Evolutionary conservation across 92 coral and sea anemone species (phyloP).

Genomic region (Porites rus): DNA sequence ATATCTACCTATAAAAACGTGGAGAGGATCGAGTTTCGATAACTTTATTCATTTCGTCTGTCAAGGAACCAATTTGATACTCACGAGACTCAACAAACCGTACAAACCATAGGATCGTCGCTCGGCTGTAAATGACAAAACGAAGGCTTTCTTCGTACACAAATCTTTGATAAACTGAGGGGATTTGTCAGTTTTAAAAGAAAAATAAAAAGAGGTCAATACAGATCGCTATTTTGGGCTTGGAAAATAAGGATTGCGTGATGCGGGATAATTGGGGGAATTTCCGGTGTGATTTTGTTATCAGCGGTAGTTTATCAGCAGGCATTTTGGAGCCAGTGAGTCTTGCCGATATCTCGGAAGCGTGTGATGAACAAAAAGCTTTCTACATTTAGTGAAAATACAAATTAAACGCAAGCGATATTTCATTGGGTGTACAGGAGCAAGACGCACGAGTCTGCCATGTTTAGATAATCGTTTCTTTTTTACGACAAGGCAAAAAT

Average conservation of each 20-base stretch:
- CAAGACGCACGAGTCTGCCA: not conserved
- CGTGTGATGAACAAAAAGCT: slow-evolving; percentile 32
- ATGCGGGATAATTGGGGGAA: slow-evolving; percentile 32
- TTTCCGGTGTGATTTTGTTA: slow-evolving; percentile 64
- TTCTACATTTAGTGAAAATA: slow-evolving; percentile 19
- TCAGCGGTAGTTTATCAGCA: slow-evolving; percentile 64
- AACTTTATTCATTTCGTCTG: slow-evolving; percentile 5
- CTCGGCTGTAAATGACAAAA: not conserved
- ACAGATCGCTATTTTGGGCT: not conserved
- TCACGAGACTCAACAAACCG: not conserved
- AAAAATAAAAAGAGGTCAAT: not conserved
- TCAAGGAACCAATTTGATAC: not conserved
- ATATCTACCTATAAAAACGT: slow-evolving; percentile 12
- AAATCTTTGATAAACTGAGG: not conserved
- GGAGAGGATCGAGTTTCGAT: slow-evolving; percentile 39
- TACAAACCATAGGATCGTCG: no score
- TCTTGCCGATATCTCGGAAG: slow-evolving; percentile 42
- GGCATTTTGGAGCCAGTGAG: slow-evolving; percentile 42
- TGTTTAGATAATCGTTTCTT: not conserved
- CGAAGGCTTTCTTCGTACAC: not conserved
- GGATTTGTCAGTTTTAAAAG: not conserved
- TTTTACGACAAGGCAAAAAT: slow-evolving; percentile 19
- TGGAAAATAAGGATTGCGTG: slow-evolving; percentile 56
- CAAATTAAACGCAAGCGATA: not conserved
- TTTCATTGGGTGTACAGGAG: not conserved